Evolutionary conservation across 2,888 invertebrate genomes (phyloP), one percentile per base, ranked within the genome.

Genomic region (Dioctria linearis): DNA sequence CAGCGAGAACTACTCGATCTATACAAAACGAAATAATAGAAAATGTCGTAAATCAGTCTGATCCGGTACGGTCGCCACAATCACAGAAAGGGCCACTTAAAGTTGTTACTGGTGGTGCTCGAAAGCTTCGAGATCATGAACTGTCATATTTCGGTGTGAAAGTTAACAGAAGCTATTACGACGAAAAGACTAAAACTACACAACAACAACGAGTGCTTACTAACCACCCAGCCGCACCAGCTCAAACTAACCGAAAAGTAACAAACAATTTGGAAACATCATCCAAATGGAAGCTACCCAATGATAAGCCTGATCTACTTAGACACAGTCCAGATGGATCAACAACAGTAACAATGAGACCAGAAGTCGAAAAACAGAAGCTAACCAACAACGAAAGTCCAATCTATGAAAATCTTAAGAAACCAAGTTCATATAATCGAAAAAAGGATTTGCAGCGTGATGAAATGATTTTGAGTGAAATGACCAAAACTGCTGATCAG

Each of bases 401-500:
- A 69, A 85, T 87, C 42, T 88, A 88, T 67, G 88, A 88, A 80
- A 88, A 88, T 82, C 85, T 88, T 37, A 83, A 80, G 66, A 81
- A 83, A 25, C 40, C 82, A 2, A 81, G 83, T 13, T 73, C 83
- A 0, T 88, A 88, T 79, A 87, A 86, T 83, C 85, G 88, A 25
- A 87, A 87, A 82, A 83, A 83, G 25, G 89, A 89, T 83, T 83
- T 87, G 81, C 85, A 87, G 73, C 85, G 88, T n/a, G 89, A 89
- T 83, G 88, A 87, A 5, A 86, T 86, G 83, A 91, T 91, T 82
- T 86, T 92, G 80, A 91, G 90, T 83, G 92, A 92, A 86, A 88
- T 92, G 84, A 91, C 91, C 11, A 89, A 90, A 85, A 91, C 91
- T 73, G 92, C 92, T 80, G 91, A 92, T 88, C 90, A 92, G 87